phyloP scores from a whole-genome alignment of 2,888 invertebrate genomes.

The Cephus pulcher region DNA sequence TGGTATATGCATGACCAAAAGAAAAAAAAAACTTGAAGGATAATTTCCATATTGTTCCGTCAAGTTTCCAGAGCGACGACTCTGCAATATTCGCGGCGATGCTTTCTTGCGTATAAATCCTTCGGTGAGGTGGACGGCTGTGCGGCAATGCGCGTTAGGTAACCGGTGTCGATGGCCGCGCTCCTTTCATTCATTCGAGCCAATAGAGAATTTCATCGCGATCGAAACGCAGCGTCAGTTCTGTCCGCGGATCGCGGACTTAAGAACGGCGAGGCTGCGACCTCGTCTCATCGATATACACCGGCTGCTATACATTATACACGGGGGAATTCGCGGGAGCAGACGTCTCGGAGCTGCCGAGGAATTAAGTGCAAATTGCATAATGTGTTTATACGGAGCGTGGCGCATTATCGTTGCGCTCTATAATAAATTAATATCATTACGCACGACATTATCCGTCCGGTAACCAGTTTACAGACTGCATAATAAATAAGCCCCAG shows the following conservation, averaged over 20 bases:
- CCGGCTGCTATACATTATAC: not conserved
- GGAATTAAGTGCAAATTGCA: conserved; percentile 26
- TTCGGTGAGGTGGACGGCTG: not conserved
- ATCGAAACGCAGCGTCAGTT: not conserved
- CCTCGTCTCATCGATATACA: not conserved
- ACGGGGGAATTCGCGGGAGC: not conserved
- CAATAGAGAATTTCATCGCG: not conserved
- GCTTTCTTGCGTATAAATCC: not conserved
- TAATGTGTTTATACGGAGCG: conserved; percentile 30
- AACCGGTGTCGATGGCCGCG: not conserved
- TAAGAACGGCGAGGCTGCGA: not conserved
- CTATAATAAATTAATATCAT: conserved; percentile 31
- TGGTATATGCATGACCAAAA: too few species aligned
- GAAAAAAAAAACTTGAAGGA: not conserved
- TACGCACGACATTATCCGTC: conserved; percentile 24
- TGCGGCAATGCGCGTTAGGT: not conserved
- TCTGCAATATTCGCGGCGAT: not conserved
- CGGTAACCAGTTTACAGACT: conserved; percentile 29
- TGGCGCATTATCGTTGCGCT: conserved; percentile 15
- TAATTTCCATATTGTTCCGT: not conserved
- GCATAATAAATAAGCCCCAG: conserved; percentile 28
- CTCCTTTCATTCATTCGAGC: not conserved
- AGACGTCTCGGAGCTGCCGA: not conserved
- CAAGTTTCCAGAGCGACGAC: not conserved
- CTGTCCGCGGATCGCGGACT: not conserved